These are phyloP conservation scores for Saguinus imperator DNA, from an alignment of 2,113 vertebrate genomes.

Conservation along the genomic window DNA sequence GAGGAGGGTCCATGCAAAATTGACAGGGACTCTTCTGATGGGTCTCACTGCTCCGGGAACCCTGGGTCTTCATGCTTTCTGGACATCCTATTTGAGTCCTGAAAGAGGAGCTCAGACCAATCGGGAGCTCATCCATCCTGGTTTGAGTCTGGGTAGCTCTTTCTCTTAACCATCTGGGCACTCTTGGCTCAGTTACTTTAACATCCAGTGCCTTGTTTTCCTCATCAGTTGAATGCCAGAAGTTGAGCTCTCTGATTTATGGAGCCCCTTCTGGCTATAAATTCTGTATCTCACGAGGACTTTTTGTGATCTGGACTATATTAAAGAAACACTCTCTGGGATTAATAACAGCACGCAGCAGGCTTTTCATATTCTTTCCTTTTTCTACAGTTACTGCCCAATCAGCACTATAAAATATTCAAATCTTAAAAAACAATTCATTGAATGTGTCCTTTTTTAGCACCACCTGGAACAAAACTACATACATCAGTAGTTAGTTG, in stretches of 20 bases:
- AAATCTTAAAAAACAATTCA: conserved; percentile 53
- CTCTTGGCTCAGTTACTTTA: not conserved
- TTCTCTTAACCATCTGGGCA: not conserved
- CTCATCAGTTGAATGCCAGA: not conserved
- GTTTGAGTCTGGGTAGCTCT: not conserved
- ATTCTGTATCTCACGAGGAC: not conserved
- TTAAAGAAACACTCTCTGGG: not conserved
- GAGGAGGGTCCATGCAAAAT: not conserved
- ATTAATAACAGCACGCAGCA: not conserved
- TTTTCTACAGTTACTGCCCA: not conserved
- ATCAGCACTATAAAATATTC: conserved; percentile 51
- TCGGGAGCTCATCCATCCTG: accelerated
- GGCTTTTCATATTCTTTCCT: not conserved
- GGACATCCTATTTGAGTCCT: not conserved
- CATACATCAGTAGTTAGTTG: conserved; percentile 57
- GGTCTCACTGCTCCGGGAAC: not conserved
- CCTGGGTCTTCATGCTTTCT: not conserved
- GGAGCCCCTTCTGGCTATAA: not conserved
- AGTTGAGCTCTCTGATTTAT: not conserved
- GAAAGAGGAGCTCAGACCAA: not conserved
- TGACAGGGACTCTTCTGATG: not conserved
- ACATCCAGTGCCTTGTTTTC: not conserved
- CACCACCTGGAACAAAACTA: conserved; percentile 14
- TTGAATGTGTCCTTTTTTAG: conserved; percentile 48
- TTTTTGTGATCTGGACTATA: not conserved